These are phyloP conservation scores for Reticulitermes lucifugus DNA, from an alignment of 2,888 invertebrate species.

Conservation along the genomic window DNA sequence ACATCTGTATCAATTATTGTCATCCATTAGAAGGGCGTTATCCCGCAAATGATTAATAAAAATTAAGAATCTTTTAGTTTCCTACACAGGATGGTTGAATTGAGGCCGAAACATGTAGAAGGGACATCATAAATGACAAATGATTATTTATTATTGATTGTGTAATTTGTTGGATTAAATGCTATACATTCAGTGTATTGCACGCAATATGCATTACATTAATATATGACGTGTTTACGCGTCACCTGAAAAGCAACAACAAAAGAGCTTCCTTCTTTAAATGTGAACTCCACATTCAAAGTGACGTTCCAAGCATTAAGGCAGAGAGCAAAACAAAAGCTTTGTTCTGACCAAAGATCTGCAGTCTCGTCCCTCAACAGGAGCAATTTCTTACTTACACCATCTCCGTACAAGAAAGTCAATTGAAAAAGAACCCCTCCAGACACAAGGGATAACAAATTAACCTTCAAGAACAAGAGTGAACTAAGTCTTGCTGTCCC, in stretches of 20 bases:
- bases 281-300: not conserved
- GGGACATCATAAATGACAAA: no score
- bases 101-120: no score
- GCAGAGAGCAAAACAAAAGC: constrained; percentile 15
- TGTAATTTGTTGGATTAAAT: no score
- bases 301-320: not conserved
- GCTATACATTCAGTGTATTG: no score
- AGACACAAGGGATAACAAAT: constrained; percentile 3
- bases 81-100: no score
- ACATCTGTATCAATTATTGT: no score
- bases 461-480: not conserved
- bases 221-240: not conserved
- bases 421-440: constrained; percentile 30
- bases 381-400: constrained; percentile 22
- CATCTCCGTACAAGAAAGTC: constrained; percentile 27
- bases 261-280: not conserved
- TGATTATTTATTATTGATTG: no score
- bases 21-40: no score
- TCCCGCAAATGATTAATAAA: no score
- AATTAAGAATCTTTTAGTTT: no score
- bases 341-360: not conserved
- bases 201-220: not conserved
- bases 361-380: not conserved
- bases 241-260: not conserved
- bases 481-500: not conserved